Percentiles rank a stretch among this genome's conserved stretches.
These are phyloP conservation scores for Drosophila borealis DNA, from an alignment of 2,888 invertebrate species.

Conservation along the genomic window DNA sequence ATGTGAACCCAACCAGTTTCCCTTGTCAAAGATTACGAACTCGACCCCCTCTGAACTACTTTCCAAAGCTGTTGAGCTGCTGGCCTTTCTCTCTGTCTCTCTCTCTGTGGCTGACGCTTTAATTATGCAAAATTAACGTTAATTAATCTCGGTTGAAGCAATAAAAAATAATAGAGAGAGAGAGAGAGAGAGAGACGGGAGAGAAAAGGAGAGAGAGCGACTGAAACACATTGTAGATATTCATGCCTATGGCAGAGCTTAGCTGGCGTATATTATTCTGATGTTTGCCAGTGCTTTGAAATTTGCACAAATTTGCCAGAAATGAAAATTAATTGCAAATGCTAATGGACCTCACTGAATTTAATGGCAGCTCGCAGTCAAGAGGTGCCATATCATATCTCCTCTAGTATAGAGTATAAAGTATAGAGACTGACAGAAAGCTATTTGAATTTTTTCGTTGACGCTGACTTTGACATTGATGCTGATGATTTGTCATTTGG, in stretches of 20 bases:
- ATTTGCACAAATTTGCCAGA: slow-evolving; percentile 60
- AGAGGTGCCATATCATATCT: slow-evolving; percentile 33
- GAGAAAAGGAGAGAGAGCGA: neutral
- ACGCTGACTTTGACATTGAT: slow-evolving; percentile 35
- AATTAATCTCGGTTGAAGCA: slow-evolving; percentile 72
- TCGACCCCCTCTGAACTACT: slow-evolving; percentile 18
- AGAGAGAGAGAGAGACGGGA: neutral
- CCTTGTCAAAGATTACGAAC: slow-evolving; percentile 31
- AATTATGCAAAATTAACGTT: slow-evolving; percentile 82
- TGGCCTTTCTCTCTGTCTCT: slow-evolving; percentile 51
- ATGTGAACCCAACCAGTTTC: slow-evolving; percentile 25
- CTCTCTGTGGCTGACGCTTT: slow-evolving; percentile 44
- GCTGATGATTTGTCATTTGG: slow-evolving; percentile 58
- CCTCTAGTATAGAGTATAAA: neutral
- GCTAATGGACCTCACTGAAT: slow-evolving; percentile 60
- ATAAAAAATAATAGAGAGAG: slow-evolving; percentile 45
- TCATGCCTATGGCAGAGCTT: slow-evolving; percentile 10
- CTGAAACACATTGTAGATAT: slow-evolving; percentile 31
- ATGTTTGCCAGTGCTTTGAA: slow-evolving; percentile 50
- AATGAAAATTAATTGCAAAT: slow-evolving; percentile 69
- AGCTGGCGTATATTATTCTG: slow-evolving; percentile 12
- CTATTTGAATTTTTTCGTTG: slow-evolving; percentile 40
- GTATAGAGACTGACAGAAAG: slow-evolving; percentile 40
- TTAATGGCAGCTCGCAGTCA: slow-evolving; percentile 27
- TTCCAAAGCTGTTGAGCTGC: slow-evolving; percentile 35